Evolutionary conservation across 1,140 invertebrate genomes (phyloP).

Genomic region (Sweltsa coloradensis): DNA sequence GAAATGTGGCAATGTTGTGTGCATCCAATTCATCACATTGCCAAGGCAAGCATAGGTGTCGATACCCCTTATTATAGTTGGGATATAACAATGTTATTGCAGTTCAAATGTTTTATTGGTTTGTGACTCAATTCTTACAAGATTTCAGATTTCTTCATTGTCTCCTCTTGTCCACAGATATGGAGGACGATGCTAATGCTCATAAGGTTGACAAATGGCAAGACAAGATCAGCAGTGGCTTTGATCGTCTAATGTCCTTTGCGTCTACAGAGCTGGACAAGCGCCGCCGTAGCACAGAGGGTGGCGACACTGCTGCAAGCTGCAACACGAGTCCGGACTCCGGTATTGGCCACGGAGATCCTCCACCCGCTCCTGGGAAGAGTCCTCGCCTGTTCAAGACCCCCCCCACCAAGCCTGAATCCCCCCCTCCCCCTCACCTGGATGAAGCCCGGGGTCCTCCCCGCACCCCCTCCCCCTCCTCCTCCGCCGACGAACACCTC

Average conservation of each 20-base stretch:
- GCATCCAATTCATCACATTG: no score
- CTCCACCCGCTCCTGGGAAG: no score
- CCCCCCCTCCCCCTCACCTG: slow-evolving; percentile 28
- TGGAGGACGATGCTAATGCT: slow-evolving; percentile 39
- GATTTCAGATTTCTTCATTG: no score
- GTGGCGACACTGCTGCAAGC: slow-evolving; percentile 34
- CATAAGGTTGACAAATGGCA: slow-evolving; percentile 49
- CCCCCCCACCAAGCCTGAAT: slow-evolving; percentile 28
- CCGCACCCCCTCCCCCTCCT: slow-evolving; percentile 52
- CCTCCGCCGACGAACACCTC: slow-evolving; percentile 30
- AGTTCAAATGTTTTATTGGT: no score
- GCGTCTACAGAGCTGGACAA: slow-evolving; percentile 75
- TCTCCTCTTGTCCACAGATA: slow-evolving; percentile 9
- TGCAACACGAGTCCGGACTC: slow-evolving; percentile 66
- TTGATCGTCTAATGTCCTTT: slow-evolving; percentile 75
- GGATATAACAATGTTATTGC: no score
- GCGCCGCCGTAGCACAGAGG: slow-evolving; percentile 60
- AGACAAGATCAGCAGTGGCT: slow-evolving; percentile 72
- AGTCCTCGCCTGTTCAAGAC: slow-evolving; percentile 25
- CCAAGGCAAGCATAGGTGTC: no score
- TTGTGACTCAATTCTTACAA: no score
- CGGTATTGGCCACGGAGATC: slow-evolving; percentile 55
- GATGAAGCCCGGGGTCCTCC: slow-evolving; percentile 42
- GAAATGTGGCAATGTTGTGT: no score
- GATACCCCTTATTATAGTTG: no score